Evolutionary conservation across 2,797 vertebrate genomes (phyloP).

Genomic region (Adrianichthys oophorus): DNA sequence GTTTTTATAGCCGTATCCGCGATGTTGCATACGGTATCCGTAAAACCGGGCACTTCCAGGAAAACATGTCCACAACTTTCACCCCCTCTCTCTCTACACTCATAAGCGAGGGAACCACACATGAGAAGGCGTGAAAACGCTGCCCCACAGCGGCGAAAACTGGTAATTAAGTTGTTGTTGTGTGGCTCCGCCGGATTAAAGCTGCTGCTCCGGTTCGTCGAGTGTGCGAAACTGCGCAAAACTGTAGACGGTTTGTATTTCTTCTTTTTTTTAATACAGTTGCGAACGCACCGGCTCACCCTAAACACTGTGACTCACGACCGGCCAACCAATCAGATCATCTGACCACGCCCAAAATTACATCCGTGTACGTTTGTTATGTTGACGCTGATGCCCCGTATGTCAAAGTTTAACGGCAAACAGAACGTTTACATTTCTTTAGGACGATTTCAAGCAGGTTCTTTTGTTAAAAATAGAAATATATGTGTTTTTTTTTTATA

Average conservation of each 20-base stretch:
- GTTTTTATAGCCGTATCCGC: constrained; percentile 17
- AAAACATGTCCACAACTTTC: constrained; percentile 77
- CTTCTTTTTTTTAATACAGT: not conserved
- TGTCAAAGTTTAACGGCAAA: constrained; percentile 14
- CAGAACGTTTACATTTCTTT: too few species aligned
- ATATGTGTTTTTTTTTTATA: too few species aligned
- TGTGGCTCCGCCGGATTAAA: not conserved
- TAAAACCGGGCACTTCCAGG: constrained; percentile 53
- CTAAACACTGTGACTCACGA: constrained; percentile 65
- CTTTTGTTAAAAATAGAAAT: too few species aligned
- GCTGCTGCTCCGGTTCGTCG: constrained; percentile 7
- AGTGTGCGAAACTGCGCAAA: constrained; percentile 45
- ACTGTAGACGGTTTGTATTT: constrained; percentile 34
- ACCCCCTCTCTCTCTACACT: constrained; percentile 26
- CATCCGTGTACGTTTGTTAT: constrained; percentile 69
- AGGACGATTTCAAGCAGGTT: too few species aligned
- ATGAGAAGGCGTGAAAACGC: constrained; percentile 35
- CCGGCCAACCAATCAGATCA: constrained; percentile 73
- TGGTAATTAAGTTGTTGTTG: constrained; percentile 21
- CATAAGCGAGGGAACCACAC: constrained; percentile 43
- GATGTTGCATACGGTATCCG: constrained; percentile 44
- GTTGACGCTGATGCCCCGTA: constrained; percentile 21
- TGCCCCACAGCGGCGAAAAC: constrained; percentile 30
- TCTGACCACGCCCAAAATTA: constrained; percentile 57
- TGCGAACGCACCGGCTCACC: constrained; percentile 59